These are phyloP conservation scores for Loris lydekkerianus DNA, from an alignment of 2,797 vertebrate species.

Conservation along the genomic window DNA sequence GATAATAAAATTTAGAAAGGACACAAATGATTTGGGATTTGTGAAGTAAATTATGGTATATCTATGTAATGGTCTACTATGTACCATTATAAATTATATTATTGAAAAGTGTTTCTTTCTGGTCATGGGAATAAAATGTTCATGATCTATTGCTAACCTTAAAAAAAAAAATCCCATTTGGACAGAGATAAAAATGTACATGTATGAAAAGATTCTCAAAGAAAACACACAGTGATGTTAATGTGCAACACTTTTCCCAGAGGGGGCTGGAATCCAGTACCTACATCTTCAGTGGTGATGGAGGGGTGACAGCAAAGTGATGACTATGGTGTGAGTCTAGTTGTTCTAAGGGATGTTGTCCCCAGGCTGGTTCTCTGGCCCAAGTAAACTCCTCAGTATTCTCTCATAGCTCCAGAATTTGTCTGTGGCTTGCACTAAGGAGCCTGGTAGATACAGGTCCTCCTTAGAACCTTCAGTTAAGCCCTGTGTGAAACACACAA, in stretches of 20 bases:
- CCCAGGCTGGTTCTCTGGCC: not conserved
- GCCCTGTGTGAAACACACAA: not conserved
- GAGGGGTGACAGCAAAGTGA: not conserved
- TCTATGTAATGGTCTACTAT: not conserved
- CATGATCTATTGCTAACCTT: not conserved
- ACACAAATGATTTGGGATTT: not conserved
- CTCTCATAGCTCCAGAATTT: not conserved
- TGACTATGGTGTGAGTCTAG: not conserved
- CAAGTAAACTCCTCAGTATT: not conserved
- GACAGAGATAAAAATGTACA: not conserved
- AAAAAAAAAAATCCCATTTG: not conserved
- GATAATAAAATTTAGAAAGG: not conserved
- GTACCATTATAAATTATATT: not conserved
- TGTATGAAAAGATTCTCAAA: not conserved
- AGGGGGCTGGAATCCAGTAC: not conserved
- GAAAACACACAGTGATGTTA: not conserved
- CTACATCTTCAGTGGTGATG: not conserved
- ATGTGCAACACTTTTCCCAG: not conserved
- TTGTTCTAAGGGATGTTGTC: not conserved
- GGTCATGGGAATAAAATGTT: not conserved
- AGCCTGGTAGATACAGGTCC: not conserved
- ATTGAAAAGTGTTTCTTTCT: slow-evolving; percentile 29
- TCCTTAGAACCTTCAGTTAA: not conserved
- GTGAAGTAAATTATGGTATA: not conserved
- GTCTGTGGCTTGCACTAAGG: not conserved